Evolutionary conservation across 2,888 invertebrate genomes (phyloP), one percentile per base, ranked within the genome.

Genomic region (Drosophila macrothrix): DNA sequence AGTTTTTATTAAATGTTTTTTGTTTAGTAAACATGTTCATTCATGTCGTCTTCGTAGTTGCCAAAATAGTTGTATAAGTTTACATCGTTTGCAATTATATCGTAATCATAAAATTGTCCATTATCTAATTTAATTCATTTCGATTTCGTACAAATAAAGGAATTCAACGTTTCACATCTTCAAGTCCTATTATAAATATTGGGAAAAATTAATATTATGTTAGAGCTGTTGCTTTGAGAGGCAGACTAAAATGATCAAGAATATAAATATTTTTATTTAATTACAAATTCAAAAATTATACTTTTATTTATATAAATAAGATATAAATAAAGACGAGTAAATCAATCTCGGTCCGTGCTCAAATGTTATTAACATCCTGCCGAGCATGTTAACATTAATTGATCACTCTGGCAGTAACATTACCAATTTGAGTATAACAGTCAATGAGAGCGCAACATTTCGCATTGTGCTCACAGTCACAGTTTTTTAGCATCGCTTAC

Each of bases 61-160:
- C 76, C 76, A 76, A 76, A 76, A 53, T 77, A 77, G 61, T 67
- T 79, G 6, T 39, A 28, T 64, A 78, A 66, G 78, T 55, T 79
- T 19, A 61, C 61, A 65, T 67, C 52, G 41, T 71, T 68, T 81
- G 67, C 78, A 77, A 77, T 72, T 77, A 64, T 58, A 46, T 61
- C 2, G 22, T 66, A 55, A 46, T 65, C 68, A 41, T 81, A 52
- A 46, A 46, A 25, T 66, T 75, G 46, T 75, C 22, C 16, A 53
- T 50, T 52, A 33, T 37, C 2, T 25, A 46, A 25, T 65, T 49
- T 50, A 29, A 55, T 62, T 14, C 37, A 31, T 61, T 52, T 63
- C 29, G 49, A 28, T 54, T 59, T 61, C 28, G 37, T 62, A 25
- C 56, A 43, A 62, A 76, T 63, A 63, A 67, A 66, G 50, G 19